phyloP scores from a whole-genome alignment of 2,113 vertebrate genomes.

The Phoxinus phoxinus region DNA sequence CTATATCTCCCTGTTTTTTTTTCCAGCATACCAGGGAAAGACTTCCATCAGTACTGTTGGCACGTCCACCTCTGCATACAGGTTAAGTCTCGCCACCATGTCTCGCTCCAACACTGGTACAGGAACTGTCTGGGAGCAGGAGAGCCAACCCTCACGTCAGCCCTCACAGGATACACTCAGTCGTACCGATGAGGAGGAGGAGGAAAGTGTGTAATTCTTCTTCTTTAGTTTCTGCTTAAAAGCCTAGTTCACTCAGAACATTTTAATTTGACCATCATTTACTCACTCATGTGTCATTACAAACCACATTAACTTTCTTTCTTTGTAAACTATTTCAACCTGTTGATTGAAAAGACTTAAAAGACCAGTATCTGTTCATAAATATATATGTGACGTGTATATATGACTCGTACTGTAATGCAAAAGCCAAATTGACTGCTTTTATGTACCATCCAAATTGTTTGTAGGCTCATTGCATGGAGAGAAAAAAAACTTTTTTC shows the following conservation, averaged over 20 bases:
- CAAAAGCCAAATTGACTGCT: no score
- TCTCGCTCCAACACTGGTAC: constrained; percentile 98
- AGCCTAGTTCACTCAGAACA: not conserved
- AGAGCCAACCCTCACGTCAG: constrained; percentile 95
- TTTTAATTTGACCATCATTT: not conserved
- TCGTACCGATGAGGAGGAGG: constrained; percentile 96
- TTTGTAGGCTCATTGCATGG: no score
- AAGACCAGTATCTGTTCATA: not conserved
- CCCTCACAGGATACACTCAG: constrained; percentile 97
- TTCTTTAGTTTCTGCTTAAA: not conserved
- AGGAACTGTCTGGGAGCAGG: constrained; percentile 97
- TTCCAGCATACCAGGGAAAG: constrained; percentile 95
- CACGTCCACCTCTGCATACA: constrained; percentile 95
- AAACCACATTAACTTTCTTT: not conserved
- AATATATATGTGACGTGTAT: not conserved
- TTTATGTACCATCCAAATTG: no score
- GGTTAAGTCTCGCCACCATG: constrained; percentile 97
- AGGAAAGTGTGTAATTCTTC: constrained; percentile 86
- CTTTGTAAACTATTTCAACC: not conserved
- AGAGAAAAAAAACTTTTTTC: no score
- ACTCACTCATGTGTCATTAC: not conserved
- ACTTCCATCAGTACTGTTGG: constrained; percentile 96
- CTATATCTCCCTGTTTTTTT: not conserved
- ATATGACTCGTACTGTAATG: not conserved
- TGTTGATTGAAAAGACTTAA: not conserved